Evolutionary conservation across 2,888 invertebrate species (phyloP).

Genomic region (Cenopis cana): DNA sequence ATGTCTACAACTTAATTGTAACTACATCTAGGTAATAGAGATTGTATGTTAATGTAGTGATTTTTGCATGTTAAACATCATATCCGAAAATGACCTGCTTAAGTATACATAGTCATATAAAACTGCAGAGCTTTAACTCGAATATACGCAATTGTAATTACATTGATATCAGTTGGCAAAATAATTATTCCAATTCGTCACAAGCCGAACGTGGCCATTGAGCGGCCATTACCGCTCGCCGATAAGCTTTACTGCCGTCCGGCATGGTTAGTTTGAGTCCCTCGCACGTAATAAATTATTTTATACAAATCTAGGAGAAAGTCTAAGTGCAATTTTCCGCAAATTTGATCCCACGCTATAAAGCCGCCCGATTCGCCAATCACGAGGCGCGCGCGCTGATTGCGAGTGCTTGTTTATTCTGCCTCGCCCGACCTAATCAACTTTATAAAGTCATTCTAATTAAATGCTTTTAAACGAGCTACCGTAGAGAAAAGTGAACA

Average conservation of each 20-base stretch:
- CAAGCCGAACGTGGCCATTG: constrained; percentile 73
- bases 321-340: constrained; percentile 81
- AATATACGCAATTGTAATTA: constrained; percentile 34
- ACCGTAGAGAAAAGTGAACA: constrained; percentile 32
- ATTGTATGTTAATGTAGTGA: too few species aligned
- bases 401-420: constrained; percentile 46
- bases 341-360: constrained; percentile 79
- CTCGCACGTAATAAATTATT: constrained; percentile 81
- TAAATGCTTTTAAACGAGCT: constrained; percentile 52
- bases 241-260: constrained; percentile 79
- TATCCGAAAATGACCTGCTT: too few species aligned
- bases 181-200: constrained; percentile 77
- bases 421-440: constrained; percentile 50
- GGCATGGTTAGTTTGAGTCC: constrained; percentile 82
- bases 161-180: constrained; percentile 49
- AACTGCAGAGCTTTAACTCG: constrained; percentile 13
- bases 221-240: constrained; percentile 73
- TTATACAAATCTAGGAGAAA: constrained; percentile 73
- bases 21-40: too few species aligned
- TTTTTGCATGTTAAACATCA: too few species aligned
- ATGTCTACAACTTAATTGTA: too few species aligned
- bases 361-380: constrained; percentile 54
- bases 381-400: constrained; percentile 49
- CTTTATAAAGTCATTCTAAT: constrained; percentile 60
- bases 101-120: not conserved